Evolutionary conservation across 92 coral and sea anemone species (phyloP), one percentile per base, ranked within the genome.

Genomic region (Epizoanthus fatuus): DNA sequence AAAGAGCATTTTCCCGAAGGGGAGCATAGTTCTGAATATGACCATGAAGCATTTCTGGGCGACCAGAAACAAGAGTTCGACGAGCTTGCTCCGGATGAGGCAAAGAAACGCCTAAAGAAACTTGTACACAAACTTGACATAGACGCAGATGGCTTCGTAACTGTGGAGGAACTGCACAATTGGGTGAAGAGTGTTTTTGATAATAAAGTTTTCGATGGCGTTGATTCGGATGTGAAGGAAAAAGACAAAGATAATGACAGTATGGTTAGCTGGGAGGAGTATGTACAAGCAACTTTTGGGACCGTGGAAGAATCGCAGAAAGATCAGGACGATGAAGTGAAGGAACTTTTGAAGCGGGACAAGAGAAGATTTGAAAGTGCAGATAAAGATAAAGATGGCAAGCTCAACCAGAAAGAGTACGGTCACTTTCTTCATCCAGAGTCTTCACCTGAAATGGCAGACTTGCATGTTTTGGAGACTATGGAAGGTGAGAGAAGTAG

Each of bases 21-120:
- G 15, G 94, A 94, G 32, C 99, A 96, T 63, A 89, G 90, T 87
- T 67, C 95, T 19, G 98, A 97, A 19, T 94, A 89, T 85, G 99
- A 97, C 86, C 97, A 95, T 64, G 99, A 97, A 68, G 99, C 99
- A 25, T 97, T 97, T 87, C 89, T 97, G 7, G 99, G 99, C 0
- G 94, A 87, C 69, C 92, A 86, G 92, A 97, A 97, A 68, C 96
- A 97, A 9, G 99, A 97, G 49, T 97, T 91, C 67, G 99, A 97
- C 29, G 92, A 97, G 16, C 93, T 97, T 3, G 54, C 97, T 6
- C 98, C 98, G 16, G 99, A 95, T 52, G 99, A 95, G 80, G 99
- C 99, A 5, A 83, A 90, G 49, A 95, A 90, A 80, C 92, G 99
- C 39, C 89, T 97, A 15, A 87, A 80, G 38, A 60, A 75, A 22